Evolutionary conservation across 2,113 vertebrate genomes (phyloP), one percentile per base, ranked within the genome.

Genomic region (Pampusana beccarii): DNA sequence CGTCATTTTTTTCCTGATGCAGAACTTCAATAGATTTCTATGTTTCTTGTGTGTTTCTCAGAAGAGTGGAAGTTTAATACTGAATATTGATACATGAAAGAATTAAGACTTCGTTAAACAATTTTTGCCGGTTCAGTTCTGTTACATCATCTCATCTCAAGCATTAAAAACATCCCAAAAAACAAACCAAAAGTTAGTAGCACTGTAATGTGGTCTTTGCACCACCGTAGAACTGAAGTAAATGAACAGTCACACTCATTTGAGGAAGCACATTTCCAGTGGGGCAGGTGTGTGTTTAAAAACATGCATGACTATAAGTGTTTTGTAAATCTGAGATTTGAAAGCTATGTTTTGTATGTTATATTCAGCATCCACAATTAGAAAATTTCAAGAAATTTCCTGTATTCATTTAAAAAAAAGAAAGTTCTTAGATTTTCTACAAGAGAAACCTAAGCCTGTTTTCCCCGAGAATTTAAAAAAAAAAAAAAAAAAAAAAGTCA

Each of bases 361-460:
- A 9, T 58, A 42, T 13, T 77, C 62, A 78, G 5, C 28, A 46
- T 48, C 33, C 21, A 69, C n/a, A 48, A 54, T 51, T 91, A 87
- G 86, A 96, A 73, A 66, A 83, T 80, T 85, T 93, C 3, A 62
- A 23, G 7, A 92, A 61, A 51, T 86, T 93, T 95, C 69, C 79
- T 89, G 73, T 34, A 90, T 93, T 91, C 4, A 14, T 82, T 83
- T 17, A 67, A 81, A 48, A 48, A 48, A 88, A 90, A 46, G 10
- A n/a, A 40, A 58, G 64, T 56, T 90, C 81, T 89, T 65, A 94
- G 80, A n/a, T 80, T 95, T 93, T 72, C 75, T 91, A 62, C 42
- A 80, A 80, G 50, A 91, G 86, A 94, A 95, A 93, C 71, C 72
- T 90, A 70, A 97, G 66, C 50, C 66, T 91, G 36, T 81, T 96